These are phyloP conservation scores for Myrmecophaga tridactyla DNA, from an alignment of 2,113 vertebrate genomes.

Conservation along the genomic window DNA sequence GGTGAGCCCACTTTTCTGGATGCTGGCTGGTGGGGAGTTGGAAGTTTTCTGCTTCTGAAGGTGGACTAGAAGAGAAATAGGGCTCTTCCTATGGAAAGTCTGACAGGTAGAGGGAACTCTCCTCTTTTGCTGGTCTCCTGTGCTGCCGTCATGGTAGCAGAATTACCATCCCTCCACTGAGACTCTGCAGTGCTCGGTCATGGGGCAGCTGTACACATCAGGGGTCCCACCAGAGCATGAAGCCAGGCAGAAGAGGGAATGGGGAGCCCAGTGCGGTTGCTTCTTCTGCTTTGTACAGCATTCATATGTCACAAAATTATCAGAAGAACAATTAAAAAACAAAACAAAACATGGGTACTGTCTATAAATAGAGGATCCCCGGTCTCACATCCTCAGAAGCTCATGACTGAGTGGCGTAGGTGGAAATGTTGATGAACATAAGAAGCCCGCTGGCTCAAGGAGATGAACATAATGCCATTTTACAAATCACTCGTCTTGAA, in stretches of 20 bases:
- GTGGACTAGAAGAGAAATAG: background rate
- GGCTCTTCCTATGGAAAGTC: background rate
- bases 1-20: background rate
- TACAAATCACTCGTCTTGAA: background rate
- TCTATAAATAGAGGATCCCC: background rate
- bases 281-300: background rate
- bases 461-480: background rate
- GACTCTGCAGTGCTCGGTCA: background rate
- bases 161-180: background rate
- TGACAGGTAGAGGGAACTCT: background rate
- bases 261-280: too few relatives aligned
- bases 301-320: background rate
- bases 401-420: background rate
- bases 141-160: background rate
- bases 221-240: too few relatives aligned
- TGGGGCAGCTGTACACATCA: background rate
- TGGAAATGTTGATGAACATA: background rate
- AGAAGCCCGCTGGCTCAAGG: background rate
- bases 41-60: background rate
- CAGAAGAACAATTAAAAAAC: background rate
- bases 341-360: background rate
- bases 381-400: background rate
- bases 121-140: background rate
- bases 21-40: background rate
- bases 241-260: background rate